Evolutionary conservation across 2,797 vertebrate genomes (phyloP).

Genomic region (Sardinella longiceps): DNA sequence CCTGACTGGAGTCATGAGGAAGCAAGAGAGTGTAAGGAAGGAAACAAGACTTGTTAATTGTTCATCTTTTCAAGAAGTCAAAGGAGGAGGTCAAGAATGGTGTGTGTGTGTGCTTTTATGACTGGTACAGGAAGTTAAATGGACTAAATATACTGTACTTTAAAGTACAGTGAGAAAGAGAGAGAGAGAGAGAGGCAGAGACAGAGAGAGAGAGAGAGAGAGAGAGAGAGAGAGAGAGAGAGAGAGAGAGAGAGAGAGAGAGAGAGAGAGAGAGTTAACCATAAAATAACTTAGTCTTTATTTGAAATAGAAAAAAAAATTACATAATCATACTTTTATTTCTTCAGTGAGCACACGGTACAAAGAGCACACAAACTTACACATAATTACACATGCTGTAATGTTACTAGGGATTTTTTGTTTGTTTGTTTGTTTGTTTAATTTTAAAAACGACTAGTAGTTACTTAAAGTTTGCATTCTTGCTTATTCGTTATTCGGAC

Average conservation of each 20-base stretch:
- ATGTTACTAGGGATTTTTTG: no score
- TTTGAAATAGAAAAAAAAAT: neutral
- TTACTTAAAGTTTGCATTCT: neutral
- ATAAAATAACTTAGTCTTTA: neutral
- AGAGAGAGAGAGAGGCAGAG: no score
- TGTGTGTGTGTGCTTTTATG: neutral
- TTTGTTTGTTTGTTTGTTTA: no score
- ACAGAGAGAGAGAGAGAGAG: neutral
- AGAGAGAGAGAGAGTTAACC: neutral
- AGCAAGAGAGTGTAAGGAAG: neutral
- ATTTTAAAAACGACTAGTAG: neutral
- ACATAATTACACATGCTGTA: no score
- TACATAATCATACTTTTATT: neutral
- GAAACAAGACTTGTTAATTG: conserved; percentile 19
- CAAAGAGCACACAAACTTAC: neutral
- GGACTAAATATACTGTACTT: neutral
- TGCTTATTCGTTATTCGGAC: no score
- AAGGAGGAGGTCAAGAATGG: neutral
- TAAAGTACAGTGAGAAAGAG: neutral
- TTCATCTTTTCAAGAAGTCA: neutral
- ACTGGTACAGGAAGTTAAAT: neutral
- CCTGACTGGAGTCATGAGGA: conserved; percentile 10
- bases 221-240: neutral
- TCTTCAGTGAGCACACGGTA: neutral
- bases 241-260: neutral